A percentile compares a stretch with the other conserved stretches of the same genome.
Evolutionary conservation across 2,888 invertebrate species (phyloP).

Genomic region (Acleris cristana): DNA sequence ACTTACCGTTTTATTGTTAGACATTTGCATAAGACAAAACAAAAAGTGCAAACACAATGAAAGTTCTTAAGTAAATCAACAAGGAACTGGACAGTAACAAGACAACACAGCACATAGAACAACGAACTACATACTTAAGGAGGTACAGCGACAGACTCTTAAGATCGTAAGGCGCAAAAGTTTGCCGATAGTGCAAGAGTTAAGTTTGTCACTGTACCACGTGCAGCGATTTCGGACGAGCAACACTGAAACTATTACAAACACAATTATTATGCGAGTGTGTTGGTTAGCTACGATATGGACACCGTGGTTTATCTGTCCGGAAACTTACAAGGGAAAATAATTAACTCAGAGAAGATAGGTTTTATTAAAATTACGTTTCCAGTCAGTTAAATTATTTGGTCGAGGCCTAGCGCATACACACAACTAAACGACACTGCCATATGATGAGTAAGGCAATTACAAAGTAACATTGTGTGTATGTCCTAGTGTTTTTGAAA

Average conservation of each 20-base stretch:
- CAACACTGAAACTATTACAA: conserved; percentile 39
- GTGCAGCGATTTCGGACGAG: conserved; percentile 43
- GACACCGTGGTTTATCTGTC: conserved; percentile 20
- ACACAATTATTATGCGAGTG: conserved; percentile 34
- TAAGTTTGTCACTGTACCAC: conserved; percentile 43
- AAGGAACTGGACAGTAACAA: conserved; percentile 26
- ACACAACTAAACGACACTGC: background rate
- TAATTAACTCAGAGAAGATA: background rate
- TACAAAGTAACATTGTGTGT: conserved; percentile 1
- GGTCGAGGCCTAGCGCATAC: conserved; percentile 7
- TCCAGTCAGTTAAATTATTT: conserved; percentile 13
- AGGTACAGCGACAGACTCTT: conserved; percentile 43
- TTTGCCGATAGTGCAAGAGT: conserved; percentile 38
- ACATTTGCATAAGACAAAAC: background rate
- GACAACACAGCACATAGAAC: conserved; percentile 32
- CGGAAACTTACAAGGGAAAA: conserved; percentile 2
- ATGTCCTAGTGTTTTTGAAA: too few species aligned
- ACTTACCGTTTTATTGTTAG: too few species aligned
- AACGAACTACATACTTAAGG: conserved; percentile 32
- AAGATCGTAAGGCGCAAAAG: conserved; percentile 17
- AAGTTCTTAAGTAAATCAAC: conserved; percentile 27
- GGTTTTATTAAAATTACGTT: background rate
- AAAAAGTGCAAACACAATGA: conserved; percentile 16
- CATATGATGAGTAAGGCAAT: too few species aligned
- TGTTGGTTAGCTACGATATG: conserved; percentile 15